Evolutionary conservation across 1,140 invertebrate genomes (phyloP), one percentile per base, ranked within the genome.

Genomic region (Spodoptera frugiperda): DNA sequence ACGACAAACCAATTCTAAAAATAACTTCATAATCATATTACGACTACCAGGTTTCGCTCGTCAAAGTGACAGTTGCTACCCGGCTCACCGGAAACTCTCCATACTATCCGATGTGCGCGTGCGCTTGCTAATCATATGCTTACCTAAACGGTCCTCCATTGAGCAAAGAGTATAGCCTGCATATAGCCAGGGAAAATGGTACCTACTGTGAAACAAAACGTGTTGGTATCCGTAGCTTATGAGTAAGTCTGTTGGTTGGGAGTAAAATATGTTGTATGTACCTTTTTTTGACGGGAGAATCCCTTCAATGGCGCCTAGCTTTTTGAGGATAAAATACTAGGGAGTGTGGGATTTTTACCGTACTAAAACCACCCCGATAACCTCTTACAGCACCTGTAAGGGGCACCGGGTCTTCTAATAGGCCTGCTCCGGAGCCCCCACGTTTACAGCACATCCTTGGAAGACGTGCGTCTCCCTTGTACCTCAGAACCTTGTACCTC

Each of bases 31-130:
- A 25, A 63, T 61, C 57, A 61, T 12, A 63, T 44, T 63, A 33
- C 59, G 54, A 57, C 30, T 25, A 11, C 30, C 14, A 39, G 33
- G 59, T 63, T 63, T 63, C 59, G 59, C 59, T 33, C 39, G 8
- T 44, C 30, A 33, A 12, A 3, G n/a, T 63, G 59, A 63, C 59
- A 63, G 59, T 63, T 44, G 59, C 59, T 33, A 63, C n/a, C 30
- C 59, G 59, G 8, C 30, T 33, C 15, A 44, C 59, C 59, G 59
- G 59, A 63, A 63, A 44, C 59, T 19, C n/a, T 44, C 59, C 59
- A 63, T 63, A 63, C 17, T 33, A 63, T 4, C 33, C 17, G n/a
- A 17, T 53, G n/a, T 61, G 59, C 59, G 33, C 59, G 2, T 61
- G 33, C 59, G 59, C 15, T 17, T 44, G 59, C 59, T 63, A 63